Percentiles rank a stretch among this genome's conserved stretches.
These are phyloP conservation scores for Ceratosolen solmsi DNA, from an alignment of 1,140 invertebrate species.

Conservation along the genomic window DNA sequence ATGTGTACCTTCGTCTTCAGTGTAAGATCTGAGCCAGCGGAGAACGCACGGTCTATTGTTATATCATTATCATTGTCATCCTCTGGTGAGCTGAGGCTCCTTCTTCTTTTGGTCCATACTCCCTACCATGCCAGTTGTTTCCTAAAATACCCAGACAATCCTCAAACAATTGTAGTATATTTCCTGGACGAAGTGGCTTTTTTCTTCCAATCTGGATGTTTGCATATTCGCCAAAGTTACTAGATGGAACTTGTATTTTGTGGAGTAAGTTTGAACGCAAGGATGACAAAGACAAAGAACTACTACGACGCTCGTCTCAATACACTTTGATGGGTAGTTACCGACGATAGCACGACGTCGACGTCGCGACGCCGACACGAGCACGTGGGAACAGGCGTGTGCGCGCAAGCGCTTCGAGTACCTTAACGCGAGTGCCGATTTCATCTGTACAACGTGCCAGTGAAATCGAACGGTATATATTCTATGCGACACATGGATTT, in stretches of 20 bases:
- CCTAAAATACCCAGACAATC: background rate
- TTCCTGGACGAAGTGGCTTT: background rate
- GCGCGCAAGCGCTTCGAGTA: background rate
- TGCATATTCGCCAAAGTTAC: background rate
- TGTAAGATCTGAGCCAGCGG: conserved; percentile 73
- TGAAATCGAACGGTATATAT: background rate
- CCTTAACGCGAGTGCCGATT: conserved; percentile 20
- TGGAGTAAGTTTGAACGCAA: conserved; percentile 13
- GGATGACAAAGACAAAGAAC: conserved; percentile 40
- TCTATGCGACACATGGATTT: background rate
- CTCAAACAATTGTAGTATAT: background rate
- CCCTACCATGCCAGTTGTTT: background rate
- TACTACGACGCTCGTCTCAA: background rate
- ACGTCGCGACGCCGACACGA: conserved; percentile 52
- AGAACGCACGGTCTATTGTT: conserved; percentile 74
- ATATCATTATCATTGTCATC: conserved; percentile 72
- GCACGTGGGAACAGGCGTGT: conserved; percentile 56
- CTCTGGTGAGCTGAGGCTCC: conserved; percentile 26
- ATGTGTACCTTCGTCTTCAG: conserved; percentile 72
- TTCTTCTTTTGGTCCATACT: conserved; percentile 31
- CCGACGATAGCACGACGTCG: conserved; percentile 42
- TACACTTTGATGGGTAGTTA: conserved; percentile 51
- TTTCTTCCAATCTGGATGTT: background rate
- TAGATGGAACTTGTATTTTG: too few species aligned
- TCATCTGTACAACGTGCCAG: background rate